Evolutionary conservation across 2,113 vertebrate species (phyloP).

Genomic region (Capreolus pygargus): DNA sequence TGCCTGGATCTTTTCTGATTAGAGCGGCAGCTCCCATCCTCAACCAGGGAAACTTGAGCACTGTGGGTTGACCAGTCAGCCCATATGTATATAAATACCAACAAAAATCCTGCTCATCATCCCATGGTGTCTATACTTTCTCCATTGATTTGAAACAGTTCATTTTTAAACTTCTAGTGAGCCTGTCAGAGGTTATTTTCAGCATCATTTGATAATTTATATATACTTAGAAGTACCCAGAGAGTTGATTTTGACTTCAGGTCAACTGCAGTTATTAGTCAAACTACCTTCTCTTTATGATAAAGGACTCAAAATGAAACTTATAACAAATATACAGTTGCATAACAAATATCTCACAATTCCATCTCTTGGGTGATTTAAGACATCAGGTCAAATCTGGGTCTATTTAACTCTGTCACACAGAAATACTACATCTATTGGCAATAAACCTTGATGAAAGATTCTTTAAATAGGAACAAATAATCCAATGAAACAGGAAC

Average conservation of each 20-base stretch:
- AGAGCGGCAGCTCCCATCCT: background rate
- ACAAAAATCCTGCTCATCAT: background rate
- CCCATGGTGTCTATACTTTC: background rate
- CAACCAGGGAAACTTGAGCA: background rate
- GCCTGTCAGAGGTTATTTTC: background rate
- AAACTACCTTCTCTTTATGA: background rate
- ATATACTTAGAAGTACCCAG: slow-evolving; percentile 2
- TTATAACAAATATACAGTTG: background rate
- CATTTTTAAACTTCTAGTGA: slow-evolving; percentile 24
- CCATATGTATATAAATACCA: background rate
- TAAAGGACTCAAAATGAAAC: background rate
- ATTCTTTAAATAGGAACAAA: background rate
- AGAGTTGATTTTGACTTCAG: slow-evolving; percentile 32
- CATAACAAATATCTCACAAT: background rate
- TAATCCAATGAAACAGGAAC: background rate
- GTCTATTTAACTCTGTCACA: background rate
- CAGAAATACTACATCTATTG: background rate
- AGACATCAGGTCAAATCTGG: background rate
- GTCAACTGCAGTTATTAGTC: background rate
- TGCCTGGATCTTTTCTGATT: background rate
- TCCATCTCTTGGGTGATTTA: slow-evolving; percentile 9
- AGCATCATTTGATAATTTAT: slow-evolving; percentile 23
- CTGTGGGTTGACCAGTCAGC: background rate
- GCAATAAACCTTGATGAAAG: background rate
- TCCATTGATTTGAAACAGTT: background rate